Base-by-base conservation (phyloP, 2,113 vertebrate species). In the Neolamprologus brichardi region DNA sequence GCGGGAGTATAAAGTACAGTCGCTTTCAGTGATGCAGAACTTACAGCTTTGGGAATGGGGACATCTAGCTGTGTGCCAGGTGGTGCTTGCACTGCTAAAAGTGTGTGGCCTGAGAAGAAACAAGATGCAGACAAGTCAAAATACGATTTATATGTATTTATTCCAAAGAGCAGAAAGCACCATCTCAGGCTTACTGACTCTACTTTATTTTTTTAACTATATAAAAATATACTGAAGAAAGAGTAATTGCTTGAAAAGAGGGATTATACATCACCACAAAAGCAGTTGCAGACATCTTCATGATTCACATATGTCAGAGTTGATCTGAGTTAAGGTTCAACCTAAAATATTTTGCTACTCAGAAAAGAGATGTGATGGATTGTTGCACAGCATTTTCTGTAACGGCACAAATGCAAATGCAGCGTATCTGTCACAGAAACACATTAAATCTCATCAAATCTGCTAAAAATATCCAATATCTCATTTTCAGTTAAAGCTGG, bases 201-300 rank as follows among this genome's bases (percentile, higher is more conserved):
- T 28, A 75, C 41, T 46, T 75, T 25, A 44, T 28, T 49, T 70
- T 44, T 77, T 77, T 13, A 51, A n/a, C 44, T 34, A 53, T 13
- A 20, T 64, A 64, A 34, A 64, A 52, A 51, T 32, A 51, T 51
- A 13, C 72, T 79, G 13, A 52, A 37, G 5, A 34, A 54, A 79
- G 49, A 34, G 3, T 53, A 37, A 77, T 13, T 10, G 8, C 25
- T 49, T 2, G 46, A 77, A 39, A 30, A 28, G 9, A 53, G 4
- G 25, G 23, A 78, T 15, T 18, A 46, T 28, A 86, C 75, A 91
- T 96, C 93, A 99, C 98, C 98, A 96, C 96, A 97, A 94, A 99
- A 99, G 94, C 98, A 98, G 93, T 95, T 97, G 96, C 97, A 98
- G 96, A 99, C 96, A 84, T 99, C 98, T 70, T 99, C 98, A 56